Percentiles rank a stretch among this genome's conserved stretches.
Evolutionary conservation across 2,113 vertebrate species (phyloP).

Genomic region (Ctenodactylus gundi): DNA sequence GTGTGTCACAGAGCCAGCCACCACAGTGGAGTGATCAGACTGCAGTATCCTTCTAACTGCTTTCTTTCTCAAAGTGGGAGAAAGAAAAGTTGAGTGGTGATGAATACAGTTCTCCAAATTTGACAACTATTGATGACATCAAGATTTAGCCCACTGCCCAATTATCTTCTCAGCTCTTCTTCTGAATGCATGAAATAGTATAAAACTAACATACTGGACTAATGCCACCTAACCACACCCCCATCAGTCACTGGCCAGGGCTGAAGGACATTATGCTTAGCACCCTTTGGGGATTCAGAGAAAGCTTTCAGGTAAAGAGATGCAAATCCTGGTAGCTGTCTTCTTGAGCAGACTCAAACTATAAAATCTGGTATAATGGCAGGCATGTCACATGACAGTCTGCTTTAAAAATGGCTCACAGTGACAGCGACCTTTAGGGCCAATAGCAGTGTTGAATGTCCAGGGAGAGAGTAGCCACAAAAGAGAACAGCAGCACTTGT

Average conservation of each 20-base stretch:
- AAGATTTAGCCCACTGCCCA: no score
- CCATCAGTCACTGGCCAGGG: no score
- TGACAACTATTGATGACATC: no score
- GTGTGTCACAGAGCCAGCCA: neutral
- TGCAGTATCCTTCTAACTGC: no score
- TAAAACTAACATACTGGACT: slow-evolving; percentile 6
- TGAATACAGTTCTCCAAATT: no score
- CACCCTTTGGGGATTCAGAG: neutral
- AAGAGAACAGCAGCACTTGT: neutral
- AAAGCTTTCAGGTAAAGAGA: neutral
- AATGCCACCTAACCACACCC: neutral
- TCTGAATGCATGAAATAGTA: no score
- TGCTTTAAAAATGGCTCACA: neutral
- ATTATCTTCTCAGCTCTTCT: no score
- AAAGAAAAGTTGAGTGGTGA: no score
- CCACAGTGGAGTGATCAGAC: neutral
- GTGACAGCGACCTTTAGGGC: neutral
- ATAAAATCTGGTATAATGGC: neutral
- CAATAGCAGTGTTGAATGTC: neutral
- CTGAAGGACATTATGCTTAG: neutral
- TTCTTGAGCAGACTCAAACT: neutral
- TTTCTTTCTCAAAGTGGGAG: no score
- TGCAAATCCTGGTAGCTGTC: neutral
- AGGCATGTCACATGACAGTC: neutral
- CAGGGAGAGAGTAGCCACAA: neutral